These are phyloP conservation scores for Drosophila nebulosa DNA, from an alignment of 1,140 invertebrate species.

Conservation along the genomic window DNA sequence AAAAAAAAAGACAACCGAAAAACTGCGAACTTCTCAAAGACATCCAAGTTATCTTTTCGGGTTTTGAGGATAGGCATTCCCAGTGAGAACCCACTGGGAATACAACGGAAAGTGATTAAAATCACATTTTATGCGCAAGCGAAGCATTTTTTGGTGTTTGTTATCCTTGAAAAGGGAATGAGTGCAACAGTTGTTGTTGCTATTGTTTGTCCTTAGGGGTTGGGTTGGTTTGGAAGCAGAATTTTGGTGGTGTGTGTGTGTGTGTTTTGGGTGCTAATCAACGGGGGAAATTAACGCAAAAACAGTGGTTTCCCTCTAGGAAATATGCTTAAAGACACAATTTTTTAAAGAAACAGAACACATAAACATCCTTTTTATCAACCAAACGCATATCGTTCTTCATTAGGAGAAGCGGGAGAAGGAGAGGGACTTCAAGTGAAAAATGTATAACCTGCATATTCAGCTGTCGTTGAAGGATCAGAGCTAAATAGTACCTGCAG, in stretches of 20 bases:
- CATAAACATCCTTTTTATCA: constrained; percentile 64
- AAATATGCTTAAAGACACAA: not conserved
- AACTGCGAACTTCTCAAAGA: not conserved
- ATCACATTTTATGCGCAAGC: constrained; percentile 71
- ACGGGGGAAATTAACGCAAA: not conserved
- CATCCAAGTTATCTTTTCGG: constrained; percentile 17
- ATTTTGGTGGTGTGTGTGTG: constrained; percentile 34
- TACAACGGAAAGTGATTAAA: constrained; percentile 77
- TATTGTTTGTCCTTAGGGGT: constrained; percentile 10
- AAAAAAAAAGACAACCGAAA: constrained; percentile 14
- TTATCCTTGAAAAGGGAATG: constrained; percentile 3
- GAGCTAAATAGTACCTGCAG: constrained; percentile 2
- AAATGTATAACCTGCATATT: constrained; percentile 10
- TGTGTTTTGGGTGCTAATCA: constrained; percentile 36
- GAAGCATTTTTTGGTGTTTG: constrained; percentile 23
- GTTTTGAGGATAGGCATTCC: not conserved
- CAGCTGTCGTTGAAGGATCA: constrained; percentile 41
- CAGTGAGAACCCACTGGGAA: constrained; percentile 14
- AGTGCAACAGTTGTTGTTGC: constrained; percentile 14
- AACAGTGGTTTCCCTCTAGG: not conserved
- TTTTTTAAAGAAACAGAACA: constrained; percentile 8
- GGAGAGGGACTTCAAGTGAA: constrained; percentile 24
- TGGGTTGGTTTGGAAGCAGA: too few relatives aligned
- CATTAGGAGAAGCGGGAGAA: constrained; percentile 3
- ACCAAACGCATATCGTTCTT: constrained; percentile 20